phyloP scores from a whole-genome alignment of 2,113 vertebrate genomes.

The Zonotrichia leucophrys region DNA sequence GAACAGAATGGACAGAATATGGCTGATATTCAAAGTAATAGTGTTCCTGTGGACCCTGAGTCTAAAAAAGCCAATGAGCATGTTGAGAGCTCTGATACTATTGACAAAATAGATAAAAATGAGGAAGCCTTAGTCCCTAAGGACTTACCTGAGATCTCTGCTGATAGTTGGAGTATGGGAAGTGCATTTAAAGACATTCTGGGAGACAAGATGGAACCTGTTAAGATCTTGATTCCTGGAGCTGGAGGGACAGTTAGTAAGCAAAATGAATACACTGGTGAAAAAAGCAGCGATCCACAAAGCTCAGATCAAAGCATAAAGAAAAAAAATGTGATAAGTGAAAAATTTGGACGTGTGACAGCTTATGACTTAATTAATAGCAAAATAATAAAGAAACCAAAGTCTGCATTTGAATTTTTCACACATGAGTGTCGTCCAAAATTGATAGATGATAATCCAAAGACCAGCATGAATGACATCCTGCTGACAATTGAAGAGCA shows the following conservation, averaged over 20 bases:
- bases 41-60: not conserved
- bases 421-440: slow-evolving; percentile 80
- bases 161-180: slow-evolving; percentile 87
- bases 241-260: not conserved
- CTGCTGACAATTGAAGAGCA: slow-evolving; percentile 75
- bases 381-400: slow-evolving; percentile 79
- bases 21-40: slow-evolving; percentile 36
- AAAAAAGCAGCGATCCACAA: not conserved
- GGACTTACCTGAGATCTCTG: slow-evolving; percentile 68
- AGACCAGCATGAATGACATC: slow-evolving; percentile 80
- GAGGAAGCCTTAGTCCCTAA: not conserved
- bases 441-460: slow-evolving; percentile 81
- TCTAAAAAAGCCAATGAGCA: not conserved
- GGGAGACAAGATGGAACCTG: slow-evolving; percentile 81
- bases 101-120: not conserved
- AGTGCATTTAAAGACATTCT: slow-evolving; percentile 70
- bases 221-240: slow-evolving; percentile 77
- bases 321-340: slow-evolving; percentile 77
- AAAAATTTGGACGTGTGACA: slow-evolving; percentile 81
- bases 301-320: slow-evolving; percentile 59
- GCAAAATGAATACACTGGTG: not conserved
- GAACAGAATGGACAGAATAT: slow-evolving; percentile 62
- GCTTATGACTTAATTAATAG: slow-evolving; percentile 90
- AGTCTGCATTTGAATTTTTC: slow-evolving; percentile 84
- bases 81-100: not conserved